Conservation (phyloP, 2,797 vertebrate genomes). For the Poecilia velifera region DNA sequence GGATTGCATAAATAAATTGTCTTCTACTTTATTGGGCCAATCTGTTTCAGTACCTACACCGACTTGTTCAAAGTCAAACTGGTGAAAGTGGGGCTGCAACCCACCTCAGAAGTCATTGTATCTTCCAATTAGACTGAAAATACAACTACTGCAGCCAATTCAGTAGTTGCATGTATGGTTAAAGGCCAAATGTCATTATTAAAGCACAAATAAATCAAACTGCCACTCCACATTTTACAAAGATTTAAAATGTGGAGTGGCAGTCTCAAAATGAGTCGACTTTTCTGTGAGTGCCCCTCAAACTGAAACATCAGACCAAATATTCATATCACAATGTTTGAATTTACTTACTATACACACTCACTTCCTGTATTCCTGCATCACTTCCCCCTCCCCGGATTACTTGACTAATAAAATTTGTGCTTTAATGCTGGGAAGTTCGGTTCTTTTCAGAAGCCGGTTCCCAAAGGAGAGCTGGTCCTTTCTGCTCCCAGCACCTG, state of each 20-base stretch:
- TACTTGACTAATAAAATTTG: no score
- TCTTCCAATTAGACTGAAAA: background rate
- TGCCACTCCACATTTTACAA: background rate
- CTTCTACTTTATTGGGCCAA: background rate
- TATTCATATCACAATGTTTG: background rate
- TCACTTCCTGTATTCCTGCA: background rate
- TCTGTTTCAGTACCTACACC: background rate
- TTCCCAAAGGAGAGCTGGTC: no score
- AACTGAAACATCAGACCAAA: background rate
- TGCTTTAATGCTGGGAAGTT: no score
- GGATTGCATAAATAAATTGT: background rate
- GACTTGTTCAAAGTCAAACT: background rate
- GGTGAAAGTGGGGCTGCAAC: background rate
- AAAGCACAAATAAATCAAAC: background rate
- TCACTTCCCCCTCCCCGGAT: background rate
- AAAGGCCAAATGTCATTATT: background rate
- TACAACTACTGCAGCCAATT: background rate
- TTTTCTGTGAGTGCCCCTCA: background rate
- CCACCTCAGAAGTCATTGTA: background rate
- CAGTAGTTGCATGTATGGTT: background rate
- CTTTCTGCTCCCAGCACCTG: no score
- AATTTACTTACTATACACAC: background rate
- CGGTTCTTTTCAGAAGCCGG: no score
- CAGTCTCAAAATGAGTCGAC: background rate
- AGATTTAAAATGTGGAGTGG: background rate